Conservation (phyloP, 1,140 invertebrate genomes). For the Druon quercuslanigerum region DNA sequence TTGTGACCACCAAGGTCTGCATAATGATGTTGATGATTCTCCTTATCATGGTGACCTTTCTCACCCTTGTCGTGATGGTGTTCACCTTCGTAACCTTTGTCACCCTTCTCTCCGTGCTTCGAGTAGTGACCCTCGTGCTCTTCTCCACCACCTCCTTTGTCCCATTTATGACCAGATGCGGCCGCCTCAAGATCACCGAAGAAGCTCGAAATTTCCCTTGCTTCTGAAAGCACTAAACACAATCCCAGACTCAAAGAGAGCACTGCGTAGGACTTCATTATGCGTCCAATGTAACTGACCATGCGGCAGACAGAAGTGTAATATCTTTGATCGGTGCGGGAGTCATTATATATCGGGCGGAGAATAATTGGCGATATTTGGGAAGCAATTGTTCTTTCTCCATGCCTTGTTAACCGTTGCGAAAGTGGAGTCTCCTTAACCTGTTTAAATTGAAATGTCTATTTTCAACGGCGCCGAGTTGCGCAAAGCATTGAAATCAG, state of each 20-base stretch:
- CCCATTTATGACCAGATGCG: slow-evolving; percentile 65
- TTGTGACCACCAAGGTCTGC: slow-evolving; percentile 81
- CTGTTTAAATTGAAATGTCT: slow-evolving; percentile 61
- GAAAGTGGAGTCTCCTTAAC: slow-evolving; percentile 70
- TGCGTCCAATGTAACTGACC: slow-evolving; percentile 42
- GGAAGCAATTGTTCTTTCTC: slow-evolving; percentile 61
- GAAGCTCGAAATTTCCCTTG: slow-evolving; percentile 43
- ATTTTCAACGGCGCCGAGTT: slow-evolving; percentile 38
- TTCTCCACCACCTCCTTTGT: slow-evolving; percentile 78
- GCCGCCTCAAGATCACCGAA: slow-evolving; percentile 63
- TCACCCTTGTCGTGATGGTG: slow-evolving; percentile 81
- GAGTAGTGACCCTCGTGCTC: slow-evolving; percentile 75
- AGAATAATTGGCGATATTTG: slow-evolving; percentile 61
- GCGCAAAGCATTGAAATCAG: neutral
- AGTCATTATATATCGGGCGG: slow-evolving; percentile 62
- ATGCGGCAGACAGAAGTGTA: slow-evolving; percentile 49
- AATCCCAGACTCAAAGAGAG: slow-evolving; percentile 36
- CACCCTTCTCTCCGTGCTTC: slow-evolving; percentile 77
- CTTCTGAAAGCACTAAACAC: slow-evolving; percentile 36
- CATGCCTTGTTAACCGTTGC: slow-evolving; percentile 59
- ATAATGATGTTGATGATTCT: slow-evolving; percentile 80
- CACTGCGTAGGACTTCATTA: slow-evolving; percentile 20
- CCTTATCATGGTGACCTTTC: slow-evolving; percentile 82
- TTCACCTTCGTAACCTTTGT: slow-evolving; percentile 77
- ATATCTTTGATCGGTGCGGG: slow-evolving; percentile 47